phyloP scores from a whole-genome alignment of 2,888 invertebrate species.

The Boloria selene region DNA sequence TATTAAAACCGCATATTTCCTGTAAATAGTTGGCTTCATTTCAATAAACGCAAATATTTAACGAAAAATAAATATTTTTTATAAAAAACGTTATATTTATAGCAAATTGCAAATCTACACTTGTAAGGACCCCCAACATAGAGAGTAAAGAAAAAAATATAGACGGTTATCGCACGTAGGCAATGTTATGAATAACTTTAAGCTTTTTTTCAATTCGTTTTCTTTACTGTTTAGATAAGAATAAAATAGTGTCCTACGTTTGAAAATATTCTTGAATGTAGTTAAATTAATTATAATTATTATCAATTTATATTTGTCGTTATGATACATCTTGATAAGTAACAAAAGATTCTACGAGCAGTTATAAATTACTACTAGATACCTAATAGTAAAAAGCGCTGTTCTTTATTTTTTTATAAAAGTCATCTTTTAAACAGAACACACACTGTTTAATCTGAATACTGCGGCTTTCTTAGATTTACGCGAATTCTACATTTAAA shows the following conservation, averaged over 20 bases:
- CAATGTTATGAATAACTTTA: conserved; percentile 11
- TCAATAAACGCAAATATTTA: background rate
- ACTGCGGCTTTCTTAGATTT: too few relatives aligned
- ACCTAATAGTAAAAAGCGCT: too few relatives aligned
- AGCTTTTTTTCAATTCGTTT: conserved; percentile 3
- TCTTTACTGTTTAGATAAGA: background rate
- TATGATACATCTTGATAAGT: too few relatives aligned
- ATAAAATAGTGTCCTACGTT: background rate
- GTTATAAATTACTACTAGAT: too few relatives aligned
- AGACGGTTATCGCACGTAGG: conserved; percentile 5
- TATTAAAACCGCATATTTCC: conserved; percentile 33
- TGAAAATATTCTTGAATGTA: background rate
- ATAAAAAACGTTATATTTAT: too few relatives aligned
- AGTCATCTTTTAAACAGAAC: too few relatives aligned
- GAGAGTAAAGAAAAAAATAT: conserved; percentile 6
- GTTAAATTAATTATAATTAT: background rate
- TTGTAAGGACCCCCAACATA: background rate
- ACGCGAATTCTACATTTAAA: too few relatives aligned
- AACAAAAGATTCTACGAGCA: too few relatives aligned
- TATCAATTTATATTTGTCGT: too few relatives aligned
- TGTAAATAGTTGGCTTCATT: conserved; percentile 1
- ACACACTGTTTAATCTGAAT: too few relatives aligned
- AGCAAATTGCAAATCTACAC: too few relatives aligned
- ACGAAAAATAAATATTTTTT: background rate
- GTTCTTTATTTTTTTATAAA: too few relatives aligned